These are phyloP conservation scores for Cetoscarus ocellatus DNA, from an alignment of 2,797 vertebrate genomes.

Conservation along the genomic window DNA sequence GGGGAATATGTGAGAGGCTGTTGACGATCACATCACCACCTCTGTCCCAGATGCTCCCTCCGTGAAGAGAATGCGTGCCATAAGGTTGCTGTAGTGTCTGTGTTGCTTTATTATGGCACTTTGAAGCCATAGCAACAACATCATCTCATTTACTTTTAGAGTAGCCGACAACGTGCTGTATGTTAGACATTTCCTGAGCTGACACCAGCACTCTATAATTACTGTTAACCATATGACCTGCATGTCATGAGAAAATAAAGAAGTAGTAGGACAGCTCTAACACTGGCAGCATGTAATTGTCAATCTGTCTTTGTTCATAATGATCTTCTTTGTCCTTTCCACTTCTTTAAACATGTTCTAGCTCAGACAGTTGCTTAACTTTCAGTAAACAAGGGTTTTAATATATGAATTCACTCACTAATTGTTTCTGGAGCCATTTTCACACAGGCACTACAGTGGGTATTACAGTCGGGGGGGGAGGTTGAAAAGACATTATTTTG, in stretches of 20 bases:
- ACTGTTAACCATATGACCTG: constrained; percentile 20
- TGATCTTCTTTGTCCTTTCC: neutral
- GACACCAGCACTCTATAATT: constrained; percentile 29
- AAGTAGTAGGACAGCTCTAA: neutral
- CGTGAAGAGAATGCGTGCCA: constrained; percentile 39
- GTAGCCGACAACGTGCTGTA: constrained; percentile 19
- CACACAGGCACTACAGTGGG: neutral
- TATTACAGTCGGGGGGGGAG: no score
- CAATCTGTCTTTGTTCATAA: constrained; percentile 13
- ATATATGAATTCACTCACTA: neutral
- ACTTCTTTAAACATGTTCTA: constrained; percentile 4
- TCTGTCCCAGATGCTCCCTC: constrained; percentile 54
- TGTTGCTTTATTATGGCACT: constrained; percentile 53
- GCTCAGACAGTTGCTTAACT: neutral
- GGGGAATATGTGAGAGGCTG: constrained; percentile 29
- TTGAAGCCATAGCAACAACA: constrained; percentile 59
- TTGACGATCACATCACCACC: constrained; percentile 58
- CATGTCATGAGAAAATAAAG: constrained; percentile 7
- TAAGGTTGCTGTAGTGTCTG: constrained; percentile 46
- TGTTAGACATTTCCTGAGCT: constrained; percentile 28
- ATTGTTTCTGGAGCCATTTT: neutral
- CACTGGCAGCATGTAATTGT: neutral
- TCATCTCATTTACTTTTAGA: constrained; percentile 52
- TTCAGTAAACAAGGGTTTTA: neutral
- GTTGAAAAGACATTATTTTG: no score